Evolutionary conservation across 2,888 invertebrate genomes (phyloP).

Genomic region (Eupithecia centaureata): DNA sequence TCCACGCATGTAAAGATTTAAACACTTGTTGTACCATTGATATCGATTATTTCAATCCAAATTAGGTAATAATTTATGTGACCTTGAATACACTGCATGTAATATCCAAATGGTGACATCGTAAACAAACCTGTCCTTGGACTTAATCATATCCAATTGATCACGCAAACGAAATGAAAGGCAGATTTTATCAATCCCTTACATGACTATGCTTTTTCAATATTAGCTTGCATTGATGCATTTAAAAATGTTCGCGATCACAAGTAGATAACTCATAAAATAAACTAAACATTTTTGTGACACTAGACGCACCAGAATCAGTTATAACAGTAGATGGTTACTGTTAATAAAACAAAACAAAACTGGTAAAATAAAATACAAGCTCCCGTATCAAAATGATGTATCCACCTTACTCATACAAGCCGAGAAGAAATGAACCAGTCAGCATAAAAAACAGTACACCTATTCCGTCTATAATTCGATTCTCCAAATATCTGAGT

Average conservation of each 20-base stretch:
- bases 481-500: conserved; percentile 66
- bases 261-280: neutral
- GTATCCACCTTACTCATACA: conserved; percentile 4
- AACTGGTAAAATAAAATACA: neutral
- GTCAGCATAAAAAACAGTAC: neutral
- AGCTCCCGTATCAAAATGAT: conserved; percentile 1
- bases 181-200: neutral
- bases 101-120: neutral
- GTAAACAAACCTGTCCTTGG: neutral
- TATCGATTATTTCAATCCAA: neutral
- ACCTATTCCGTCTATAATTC: conserved; percentile 20
- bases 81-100: neutral
- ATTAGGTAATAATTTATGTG: neutral
- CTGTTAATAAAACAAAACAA: too few relatives aligned
- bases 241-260: neutral
- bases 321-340: neutral
- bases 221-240: neutral
- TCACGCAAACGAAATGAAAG: conserved; percentile 2
- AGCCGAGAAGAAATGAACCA: conserved; percentile 14
- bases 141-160: neutral
- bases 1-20: neutral
- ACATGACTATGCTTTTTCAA: conserved; percentile 12
- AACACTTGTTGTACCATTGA: neutral
- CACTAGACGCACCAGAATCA: neutral
- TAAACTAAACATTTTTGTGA: neutral